Conservation (phyloP, 1,140 invertebrate genomes). For the Drosophila busckii region DNA sequence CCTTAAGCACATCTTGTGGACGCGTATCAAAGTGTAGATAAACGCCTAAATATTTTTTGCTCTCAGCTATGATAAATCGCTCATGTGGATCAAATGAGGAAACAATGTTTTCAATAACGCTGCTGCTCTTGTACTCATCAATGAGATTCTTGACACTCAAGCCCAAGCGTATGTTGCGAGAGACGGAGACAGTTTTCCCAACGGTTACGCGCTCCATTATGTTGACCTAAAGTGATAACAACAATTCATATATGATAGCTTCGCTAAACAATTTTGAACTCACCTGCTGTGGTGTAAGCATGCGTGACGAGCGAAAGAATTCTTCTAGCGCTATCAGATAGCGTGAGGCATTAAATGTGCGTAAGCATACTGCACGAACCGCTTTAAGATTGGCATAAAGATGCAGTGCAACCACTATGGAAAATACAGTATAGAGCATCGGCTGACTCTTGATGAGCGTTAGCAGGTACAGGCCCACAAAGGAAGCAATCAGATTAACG, state of each 20-base stretch:
- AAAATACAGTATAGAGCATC: conserved; percentile 85
- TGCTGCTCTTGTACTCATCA: conserved; percentile 59
- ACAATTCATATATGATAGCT: background rate
- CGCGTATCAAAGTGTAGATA: conserved; percentile 77
- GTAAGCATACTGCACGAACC: conserved; percentile 86
- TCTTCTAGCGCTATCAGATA: conserved; percentile 84
- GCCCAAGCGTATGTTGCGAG: conserved; percentile 71
- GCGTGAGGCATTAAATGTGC: conserved; percentile 89
- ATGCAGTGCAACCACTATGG: conserved; percentile 89
- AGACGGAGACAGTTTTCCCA: conserved; percentile 79
- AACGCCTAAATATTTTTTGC: conserved; percentile 66
- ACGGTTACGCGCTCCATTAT: conserved; percentile 82
- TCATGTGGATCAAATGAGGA: conserved; percentile 80
- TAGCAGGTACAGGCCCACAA: conserved; percentile 88
- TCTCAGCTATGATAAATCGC: conserved; percentile 77
- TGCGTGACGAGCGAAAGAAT: conserved; percentile 80
- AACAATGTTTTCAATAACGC: conserved; percentile 66
- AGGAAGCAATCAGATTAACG: conserved; percentile 92
- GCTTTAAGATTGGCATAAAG: conserved; percentile 92
- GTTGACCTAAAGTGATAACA: conserved; percentile 79
- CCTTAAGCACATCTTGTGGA: conserved; percentile 74
- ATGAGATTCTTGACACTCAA: conserved; percentile 61
- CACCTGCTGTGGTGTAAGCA: conserved; percentile 79
- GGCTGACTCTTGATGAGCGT: conserved; percentile 82
- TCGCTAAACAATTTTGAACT: background rate